Conservation (phyloP, 2,797 vertebrate species). For the Odontamblyopus rebecca region DNA sequence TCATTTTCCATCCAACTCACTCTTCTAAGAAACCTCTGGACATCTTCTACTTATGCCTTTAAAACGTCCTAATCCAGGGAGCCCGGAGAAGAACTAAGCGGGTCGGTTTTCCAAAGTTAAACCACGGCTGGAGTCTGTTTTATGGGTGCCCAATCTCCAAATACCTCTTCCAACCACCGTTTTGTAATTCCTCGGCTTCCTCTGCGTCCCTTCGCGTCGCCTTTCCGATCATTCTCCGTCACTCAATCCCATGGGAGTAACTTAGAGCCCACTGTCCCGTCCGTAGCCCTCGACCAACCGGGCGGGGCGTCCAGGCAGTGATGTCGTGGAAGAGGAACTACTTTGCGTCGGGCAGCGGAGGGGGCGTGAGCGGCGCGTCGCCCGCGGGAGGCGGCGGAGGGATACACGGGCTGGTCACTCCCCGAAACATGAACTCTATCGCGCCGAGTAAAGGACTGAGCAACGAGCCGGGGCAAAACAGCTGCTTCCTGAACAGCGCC, state of each 20-base stretch:
- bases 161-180: constrained; percentile 35
- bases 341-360: constrained; percentile 84
- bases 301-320: constrained; percentile 62
- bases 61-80: constrained; percentile 52
- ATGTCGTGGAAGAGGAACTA: constrained; percentile 99
- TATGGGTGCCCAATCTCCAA: constrained; percentile 65
- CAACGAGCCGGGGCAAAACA: constrained; percentile 97
- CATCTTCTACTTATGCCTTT: constrained; percentile 43
- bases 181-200: constrained; percentile 30
- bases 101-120: constrained; percentile 50
- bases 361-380: constrained; percentile 22
- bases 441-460: constrained; percentile 97
- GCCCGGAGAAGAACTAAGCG: constrained; percentile 50
- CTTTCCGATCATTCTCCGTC: constrained; percentile 52
- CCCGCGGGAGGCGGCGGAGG: constrained; percentile 76
- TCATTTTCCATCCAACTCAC: constrained; percentile 37
- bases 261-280: constrained; percentile 58
- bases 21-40: constrained; percentile 54
- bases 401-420: constrained; percentile 89
- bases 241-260: constrained; percentile 73
- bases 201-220: constrained; percentile 7
- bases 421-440: constrained; percentile 90
- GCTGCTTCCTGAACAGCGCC: constrained; percentile 97
- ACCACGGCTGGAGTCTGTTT: constrained; percentile 49
- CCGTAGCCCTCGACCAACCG: constrained; percentile 47